Conservation (phyloP, 2,113 vertebrate genomes). For the Leucopsar rothschildi region DNA sequence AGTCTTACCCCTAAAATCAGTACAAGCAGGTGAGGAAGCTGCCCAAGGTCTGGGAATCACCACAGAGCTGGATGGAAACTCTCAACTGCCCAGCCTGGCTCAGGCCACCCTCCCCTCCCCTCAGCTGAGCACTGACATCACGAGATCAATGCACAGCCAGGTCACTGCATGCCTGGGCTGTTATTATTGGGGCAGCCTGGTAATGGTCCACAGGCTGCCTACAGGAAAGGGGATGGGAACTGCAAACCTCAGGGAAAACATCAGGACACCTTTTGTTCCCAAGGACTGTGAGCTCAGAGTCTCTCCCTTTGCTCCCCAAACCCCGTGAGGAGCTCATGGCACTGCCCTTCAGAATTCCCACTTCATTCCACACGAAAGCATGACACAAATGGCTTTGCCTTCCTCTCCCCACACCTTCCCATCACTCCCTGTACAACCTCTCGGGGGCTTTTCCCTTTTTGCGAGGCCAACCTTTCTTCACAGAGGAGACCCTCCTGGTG, state of each 20-base stretch:
- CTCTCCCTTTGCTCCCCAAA: neutral
- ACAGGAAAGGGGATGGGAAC: neutral
- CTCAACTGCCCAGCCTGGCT: neutral
- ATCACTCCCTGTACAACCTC: accelerated
- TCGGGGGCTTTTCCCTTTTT: neutral
- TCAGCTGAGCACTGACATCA: neutral
- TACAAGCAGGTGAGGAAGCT: neutral
- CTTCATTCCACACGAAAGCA: accelerated
- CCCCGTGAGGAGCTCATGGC: accelerated
- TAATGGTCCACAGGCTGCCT: neutral
- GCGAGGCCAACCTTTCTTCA: slow-evolving; percentile 84
- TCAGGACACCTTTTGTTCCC: neutral
- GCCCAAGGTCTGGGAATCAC: neutral
- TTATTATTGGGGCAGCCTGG: neutral
- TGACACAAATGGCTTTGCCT: neutral
- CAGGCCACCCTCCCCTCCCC: neutral
- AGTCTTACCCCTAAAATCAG: neutral
- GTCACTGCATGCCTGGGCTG: accelerated
- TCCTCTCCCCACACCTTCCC: neutral
- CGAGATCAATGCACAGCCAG: neutral
- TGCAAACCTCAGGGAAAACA: neutral
- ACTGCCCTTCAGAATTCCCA: neutral
- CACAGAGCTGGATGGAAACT: neutral
- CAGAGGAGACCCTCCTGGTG: slow-evolving; percentile 78
- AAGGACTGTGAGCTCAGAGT: neutral